phyloP scores from a whole-genome alignment of 2,113 vertebrate genomes.

The Hemiscyllium ocellatum region DNA sequence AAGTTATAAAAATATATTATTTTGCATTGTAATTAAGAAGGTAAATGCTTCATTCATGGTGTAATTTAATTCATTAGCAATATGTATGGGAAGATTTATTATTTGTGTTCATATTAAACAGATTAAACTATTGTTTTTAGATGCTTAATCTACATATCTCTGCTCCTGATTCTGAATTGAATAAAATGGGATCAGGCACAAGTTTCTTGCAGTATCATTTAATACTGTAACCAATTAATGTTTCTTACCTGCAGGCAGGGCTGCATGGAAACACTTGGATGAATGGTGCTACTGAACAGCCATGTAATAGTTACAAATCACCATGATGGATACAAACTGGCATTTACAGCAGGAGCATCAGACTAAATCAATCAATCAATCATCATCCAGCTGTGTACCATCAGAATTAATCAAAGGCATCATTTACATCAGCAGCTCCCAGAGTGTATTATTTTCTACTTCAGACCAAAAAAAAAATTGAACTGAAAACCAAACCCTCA shows the following conservation, averaged over 20 bases:
- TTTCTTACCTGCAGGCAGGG: neutral
- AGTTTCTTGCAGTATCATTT: neutral
- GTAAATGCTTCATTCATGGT: neutral
- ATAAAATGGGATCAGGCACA: neutral
- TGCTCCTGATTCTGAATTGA: neutral
- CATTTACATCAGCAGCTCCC: neutral
- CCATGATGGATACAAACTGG: neutral
- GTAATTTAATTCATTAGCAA: neutral
- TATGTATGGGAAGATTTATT: neutral
- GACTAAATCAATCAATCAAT: constrained; percentile 1
- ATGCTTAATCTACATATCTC: neutral
- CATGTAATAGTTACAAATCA: neutral
- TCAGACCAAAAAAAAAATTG: neutral
- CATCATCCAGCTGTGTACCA: neutral
- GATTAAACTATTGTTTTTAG: neutral
- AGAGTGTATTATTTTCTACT: neutral
- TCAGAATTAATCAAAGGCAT: constrained; percentile 12
- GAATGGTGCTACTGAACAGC: neutral
- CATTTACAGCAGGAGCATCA: neutral
- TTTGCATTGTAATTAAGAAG: neutral
- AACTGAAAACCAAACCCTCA: neutral
- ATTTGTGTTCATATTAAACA: neutral
- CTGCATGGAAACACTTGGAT: neutral
- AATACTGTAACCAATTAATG: neutral
- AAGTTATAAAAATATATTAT: neutral